Evolutionary conservation across 2,113 vertebrate species (phyloP).

Genomic region (Pholis gunnellus): DNA sequence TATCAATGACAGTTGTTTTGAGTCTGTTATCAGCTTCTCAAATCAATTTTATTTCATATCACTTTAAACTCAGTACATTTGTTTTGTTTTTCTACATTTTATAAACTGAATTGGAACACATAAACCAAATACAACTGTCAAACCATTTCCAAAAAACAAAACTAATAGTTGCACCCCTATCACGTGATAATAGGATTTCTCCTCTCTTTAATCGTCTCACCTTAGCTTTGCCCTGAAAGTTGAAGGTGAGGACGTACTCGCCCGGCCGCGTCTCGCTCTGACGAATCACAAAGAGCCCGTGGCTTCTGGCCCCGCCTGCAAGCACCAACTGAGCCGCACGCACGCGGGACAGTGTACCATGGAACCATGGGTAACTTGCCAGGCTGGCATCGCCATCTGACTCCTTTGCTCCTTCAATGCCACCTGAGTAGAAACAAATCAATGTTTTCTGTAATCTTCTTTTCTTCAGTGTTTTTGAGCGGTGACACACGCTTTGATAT

Average conservation of each 20-base stretch:
- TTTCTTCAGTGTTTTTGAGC: background rate
- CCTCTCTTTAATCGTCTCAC: constrained; percentile 69
- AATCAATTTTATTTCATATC: background rate
- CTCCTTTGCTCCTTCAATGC: constrained; percentile 81
- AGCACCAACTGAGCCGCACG: constrained; percentile 96
- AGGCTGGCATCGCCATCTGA: constrained; percentile 83
- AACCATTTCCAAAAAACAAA: background rate
- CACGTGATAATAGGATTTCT: background rate
- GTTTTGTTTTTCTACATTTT: background rate
- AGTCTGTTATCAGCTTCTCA: background rate
- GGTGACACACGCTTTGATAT: background rate
- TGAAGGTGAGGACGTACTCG: constrained; percentile 98
- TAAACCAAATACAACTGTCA: background rate
- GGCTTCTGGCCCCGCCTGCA: constrained; percentile 89
- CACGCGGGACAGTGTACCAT: constrained; percentile 93
- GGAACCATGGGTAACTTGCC: constrained; percentile 94
- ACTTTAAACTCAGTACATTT: background rate
- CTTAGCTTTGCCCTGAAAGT: constrained; percentile 99
- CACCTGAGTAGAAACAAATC: constrained; percentile 50
- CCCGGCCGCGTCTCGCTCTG: constrained; percentile 96
- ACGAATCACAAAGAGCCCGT: constrained; percentile 96
- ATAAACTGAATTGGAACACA: background rate
- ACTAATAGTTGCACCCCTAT: background rate
- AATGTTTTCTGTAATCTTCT: background rate
- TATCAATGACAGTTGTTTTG: background rate